phyloP scores from a whole-genome alignment of 2,888 invertebrate species.

The Phengaris alcon region DNA sequence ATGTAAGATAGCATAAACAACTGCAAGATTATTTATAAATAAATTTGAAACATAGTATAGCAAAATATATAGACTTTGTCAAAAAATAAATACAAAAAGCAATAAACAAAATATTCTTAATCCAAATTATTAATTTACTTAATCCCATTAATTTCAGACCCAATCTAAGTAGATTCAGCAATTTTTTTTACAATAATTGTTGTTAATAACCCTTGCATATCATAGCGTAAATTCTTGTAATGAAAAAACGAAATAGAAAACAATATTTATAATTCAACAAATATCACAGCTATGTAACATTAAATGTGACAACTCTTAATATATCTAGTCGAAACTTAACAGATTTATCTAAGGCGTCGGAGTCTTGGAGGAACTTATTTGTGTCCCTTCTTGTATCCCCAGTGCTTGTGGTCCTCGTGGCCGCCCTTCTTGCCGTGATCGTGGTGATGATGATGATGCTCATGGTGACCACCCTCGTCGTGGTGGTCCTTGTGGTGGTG shows the following conservation, averaged over 20 bases:
- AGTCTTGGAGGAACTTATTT: conserved; percentile 48
- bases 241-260: conserved; percentile 22
- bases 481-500: conserved; percentile 90
- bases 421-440: conserved; percentile 90
- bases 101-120: too few species aligned
- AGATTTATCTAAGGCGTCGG: conserved; percentile 45
- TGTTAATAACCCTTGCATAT: too few species aligned
- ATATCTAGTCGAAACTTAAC: conserved; percentile 57
- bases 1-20: too few species aligned
- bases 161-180: too few species aligned
- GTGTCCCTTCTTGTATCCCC: conserved; percentile 83
- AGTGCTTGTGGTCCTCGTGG: conserved; percentile 88
- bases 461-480: conserved; percentile 87
- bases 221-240: conserved; percentile 4
- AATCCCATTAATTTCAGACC: too few species aligned
- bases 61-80: too few species aligned
- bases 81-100: too few species aligned
- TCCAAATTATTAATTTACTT: too few species aligned
- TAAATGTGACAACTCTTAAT: conserved; percentile 49
- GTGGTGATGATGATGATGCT: conserved; percentile 87
- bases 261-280: conserved; percentile 53
- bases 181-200: too few species aligned
- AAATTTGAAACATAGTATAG: too few species aligned
- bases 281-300: conserved; percentile 59
- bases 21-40: too few species aligned